Evolutionary conservation across 2,797 vertebrate species (phyloP), one percentile per base, ranked within the genome.

Genomic region (Falco naumanni): DNA sequence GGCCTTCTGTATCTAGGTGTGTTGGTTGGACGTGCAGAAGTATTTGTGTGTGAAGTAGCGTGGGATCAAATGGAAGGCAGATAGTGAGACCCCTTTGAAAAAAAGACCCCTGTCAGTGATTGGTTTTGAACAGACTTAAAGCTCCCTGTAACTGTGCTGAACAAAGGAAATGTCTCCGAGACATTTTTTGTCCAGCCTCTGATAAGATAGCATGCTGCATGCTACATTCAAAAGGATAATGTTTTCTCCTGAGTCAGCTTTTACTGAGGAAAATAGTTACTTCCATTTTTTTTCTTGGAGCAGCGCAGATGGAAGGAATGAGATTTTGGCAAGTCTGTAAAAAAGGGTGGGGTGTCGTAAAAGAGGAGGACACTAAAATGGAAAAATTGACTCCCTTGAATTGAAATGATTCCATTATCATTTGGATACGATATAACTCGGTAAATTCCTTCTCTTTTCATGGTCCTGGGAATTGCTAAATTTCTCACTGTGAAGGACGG

Each of bases 221-320:
- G 47, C 54, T 87, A 1, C 34, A 24, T 71, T 93, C 56, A 84
- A 88, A 94, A 90, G 48, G 61, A 34, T 34, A 64, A 70, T 34
- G 8, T 93, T 90, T 93, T 92, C 69, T 96, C 75, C 69, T 4
- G 0, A 91, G 84, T 95, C 86, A 96, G 86, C 93, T 95, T 93
- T 90, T 90, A 79, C 59, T 93, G 80, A 80, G 68, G 64, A 76
- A 94, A 95, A 79, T 29, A 63, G 50, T 86, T 91, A 26, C 63
- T 90, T 84, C 65, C 54, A 72, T 78, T 90, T 95, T 94, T 94
- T 94, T 87, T 70, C 47, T 89, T 81, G 37, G 61, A 89, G 88
- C 39, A 64, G 60, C 43, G 93, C 61, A 87, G 63, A 93, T 1
- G 48, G 80, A 93, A 96, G 86, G 91, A 94, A 96, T 95, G 93